Percentiles rank a stretch among this genome's conserved stretches.
These are phyloP conservation scores for Axis porcinus DNA, from an alignment of 2,113 vertebrate genomes.

Conservation along the genomic window DNA sequence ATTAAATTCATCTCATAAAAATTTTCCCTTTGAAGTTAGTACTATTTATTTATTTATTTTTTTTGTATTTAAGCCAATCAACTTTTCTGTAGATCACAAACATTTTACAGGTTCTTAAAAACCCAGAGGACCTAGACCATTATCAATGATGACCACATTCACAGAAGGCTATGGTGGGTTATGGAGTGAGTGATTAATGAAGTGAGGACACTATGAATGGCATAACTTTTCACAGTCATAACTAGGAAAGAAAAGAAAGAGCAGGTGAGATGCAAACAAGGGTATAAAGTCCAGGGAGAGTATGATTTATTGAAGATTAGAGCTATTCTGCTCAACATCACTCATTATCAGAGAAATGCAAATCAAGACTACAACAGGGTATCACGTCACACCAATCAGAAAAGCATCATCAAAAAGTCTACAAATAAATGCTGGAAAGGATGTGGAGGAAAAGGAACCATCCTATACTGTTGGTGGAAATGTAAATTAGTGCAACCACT, in stretches of 20 bases:
- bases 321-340: background rate
- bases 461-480: background rate
- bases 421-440: background rate
- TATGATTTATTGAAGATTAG: background rate
- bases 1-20: background rate
- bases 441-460: background rate
- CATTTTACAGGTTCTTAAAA: background rate
- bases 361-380: background rate
- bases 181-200: background rate
- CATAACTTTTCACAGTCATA: background rate
- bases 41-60: background rate
- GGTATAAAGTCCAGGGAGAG: background rate
- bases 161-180: background rate
- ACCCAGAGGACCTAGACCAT: background rate
- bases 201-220: background rate
- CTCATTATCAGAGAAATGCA: background rate
- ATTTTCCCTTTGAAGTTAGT: constrained; percentile 10
- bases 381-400: background rate
- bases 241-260: background rate
- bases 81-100: background rate
- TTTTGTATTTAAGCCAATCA: background rate
- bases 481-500: background rate
- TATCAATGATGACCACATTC: background rate
- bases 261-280: background rate
- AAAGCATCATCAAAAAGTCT: background rate